Conservation (phyloP, 2,113 vertebrate genomes). For the Lynx canadensis region DNA sequence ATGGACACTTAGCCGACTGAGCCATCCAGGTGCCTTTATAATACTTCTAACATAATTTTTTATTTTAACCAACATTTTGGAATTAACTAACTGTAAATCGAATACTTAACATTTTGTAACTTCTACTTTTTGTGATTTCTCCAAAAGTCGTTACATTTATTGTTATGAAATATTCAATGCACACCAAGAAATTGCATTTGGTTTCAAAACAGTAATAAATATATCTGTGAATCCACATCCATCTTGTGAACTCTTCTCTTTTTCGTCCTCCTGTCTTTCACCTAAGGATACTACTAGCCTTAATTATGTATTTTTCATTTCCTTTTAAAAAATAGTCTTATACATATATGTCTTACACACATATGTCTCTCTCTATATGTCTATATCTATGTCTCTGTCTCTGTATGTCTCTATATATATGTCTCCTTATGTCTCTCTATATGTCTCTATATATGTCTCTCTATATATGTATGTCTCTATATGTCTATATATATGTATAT, state of each 20-base stretch:
- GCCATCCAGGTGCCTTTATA: background rate
- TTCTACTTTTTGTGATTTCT: background rate
- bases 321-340: background rate
- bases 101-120: background rate
- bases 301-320: background rate
- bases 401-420: too few relatives aligned
- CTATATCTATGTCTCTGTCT: too few relatives aligned
- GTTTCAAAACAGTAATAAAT: background rate
- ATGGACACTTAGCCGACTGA: too few relatives aligned
- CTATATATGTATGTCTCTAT: too few relatives aligned
- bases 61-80: background rate
- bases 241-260: background rate
- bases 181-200: background rate
- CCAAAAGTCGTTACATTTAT: background rate
- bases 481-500: background rate
- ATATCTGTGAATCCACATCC: background rate
- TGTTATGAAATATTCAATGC: background rate
- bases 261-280: background rate
- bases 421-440: too few relatives aligned
- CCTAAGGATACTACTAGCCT: background rate
- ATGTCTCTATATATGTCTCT: too few relatives aligned
- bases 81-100: background rate
- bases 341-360: background rate
- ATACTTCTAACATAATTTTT: constrained; percentile 13
- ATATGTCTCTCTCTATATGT: too few relatives aligned